Evolutionary conservation across 2,797 vertebrate species (phyloP).

Genomic region (Lemur catta): DNA sequence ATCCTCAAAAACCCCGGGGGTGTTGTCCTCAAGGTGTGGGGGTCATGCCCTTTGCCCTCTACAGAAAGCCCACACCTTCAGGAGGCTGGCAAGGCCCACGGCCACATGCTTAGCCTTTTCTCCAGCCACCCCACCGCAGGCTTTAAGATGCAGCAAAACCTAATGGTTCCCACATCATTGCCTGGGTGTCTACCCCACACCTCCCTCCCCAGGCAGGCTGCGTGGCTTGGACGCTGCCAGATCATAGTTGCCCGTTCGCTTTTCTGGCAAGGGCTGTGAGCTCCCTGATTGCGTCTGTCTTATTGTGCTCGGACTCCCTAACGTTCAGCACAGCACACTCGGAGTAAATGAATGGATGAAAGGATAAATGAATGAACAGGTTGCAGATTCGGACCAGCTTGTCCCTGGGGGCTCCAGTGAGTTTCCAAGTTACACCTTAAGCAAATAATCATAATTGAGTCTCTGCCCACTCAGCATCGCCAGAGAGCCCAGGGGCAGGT

Average conservation of each 20-base stretch:
- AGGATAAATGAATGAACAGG: not conserved
- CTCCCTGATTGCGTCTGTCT: not conserved
- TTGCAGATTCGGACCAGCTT: not conserved
- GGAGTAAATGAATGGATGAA: not conserved
- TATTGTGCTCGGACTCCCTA: not conserved
- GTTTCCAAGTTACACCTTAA: not conserved
- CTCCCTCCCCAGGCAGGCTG: not conserved
- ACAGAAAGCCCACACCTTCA: not conserved
- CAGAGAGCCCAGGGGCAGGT: not conserved
- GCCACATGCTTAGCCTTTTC: not conserved
- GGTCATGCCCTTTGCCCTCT: not conserved
- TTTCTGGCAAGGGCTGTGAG: not conserved
- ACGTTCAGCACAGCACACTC: rapidly evolving
- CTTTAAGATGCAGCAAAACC: not conserved
- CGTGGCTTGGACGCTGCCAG: not conserved
- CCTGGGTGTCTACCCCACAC: not conserved
- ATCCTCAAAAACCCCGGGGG: not conserved
- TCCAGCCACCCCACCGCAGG: not conserved
- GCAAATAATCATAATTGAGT: not conserved
- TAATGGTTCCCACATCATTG: not conserved
- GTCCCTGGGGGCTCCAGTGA: not conserved
- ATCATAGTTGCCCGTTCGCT: not conserved
- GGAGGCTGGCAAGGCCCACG: not conserved
- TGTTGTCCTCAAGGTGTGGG: too few relatives aligned
- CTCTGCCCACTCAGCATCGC: not conserved